Percentiles rank a stretch among this genome's conserved stretches.
Evolutionary conservation across 2,888 invertebrate species (phyloP).

Genomic region (Melanchra persicariae): DNA sequence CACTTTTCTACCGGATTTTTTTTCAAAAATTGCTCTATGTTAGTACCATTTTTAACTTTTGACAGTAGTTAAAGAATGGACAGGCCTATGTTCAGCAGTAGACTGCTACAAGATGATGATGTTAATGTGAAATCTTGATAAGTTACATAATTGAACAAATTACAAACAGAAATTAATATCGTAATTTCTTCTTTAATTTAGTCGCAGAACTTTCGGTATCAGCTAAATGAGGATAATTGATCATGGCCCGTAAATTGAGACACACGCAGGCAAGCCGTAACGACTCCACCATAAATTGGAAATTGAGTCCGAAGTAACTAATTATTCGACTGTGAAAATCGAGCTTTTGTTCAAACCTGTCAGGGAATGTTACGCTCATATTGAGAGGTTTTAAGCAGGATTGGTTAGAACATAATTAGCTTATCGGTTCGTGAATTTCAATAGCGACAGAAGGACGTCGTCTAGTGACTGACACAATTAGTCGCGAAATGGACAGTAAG

Average conservation of each 20-base stretch:
- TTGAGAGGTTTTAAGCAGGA: background rate
- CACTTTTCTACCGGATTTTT: too few species aligned
- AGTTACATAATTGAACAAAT: background rate
- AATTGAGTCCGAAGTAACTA: slow-evolving; percentile 13
- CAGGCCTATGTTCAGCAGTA: too few species aligned
- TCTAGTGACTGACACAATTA: background rate
- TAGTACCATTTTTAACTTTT: too few species aligned
- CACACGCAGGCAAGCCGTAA: slow-evolving; percentile 9
- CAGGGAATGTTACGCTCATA: background rate
- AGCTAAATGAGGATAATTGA: slow-evolving; percentile 21
- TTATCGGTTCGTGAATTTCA: background rate
- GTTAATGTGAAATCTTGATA: background rate
- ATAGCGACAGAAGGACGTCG: background rate
- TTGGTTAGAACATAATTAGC: background rate
- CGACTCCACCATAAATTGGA: slow-evolving; percentile 23
- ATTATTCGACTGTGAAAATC: slow-evolving; percentile 19
- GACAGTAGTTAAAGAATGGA: too few species aligned
- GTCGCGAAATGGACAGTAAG: background rate
- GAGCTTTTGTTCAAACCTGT: slow-evolving; percentile 2
- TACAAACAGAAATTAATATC: slow-evolving; percentile 6
- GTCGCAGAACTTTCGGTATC: background rate
- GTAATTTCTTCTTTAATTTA: background rate
- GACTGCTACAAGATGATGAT: too few species aligned
- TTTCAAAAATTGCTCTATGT: too few species aligned
- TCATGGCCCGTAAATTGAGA: slow-evolving; percentile 29